Evolutionary conservation across 1,140 invertebrate genomes (phyloP).

Genomic region (Drosophila setifemur): DNA sequence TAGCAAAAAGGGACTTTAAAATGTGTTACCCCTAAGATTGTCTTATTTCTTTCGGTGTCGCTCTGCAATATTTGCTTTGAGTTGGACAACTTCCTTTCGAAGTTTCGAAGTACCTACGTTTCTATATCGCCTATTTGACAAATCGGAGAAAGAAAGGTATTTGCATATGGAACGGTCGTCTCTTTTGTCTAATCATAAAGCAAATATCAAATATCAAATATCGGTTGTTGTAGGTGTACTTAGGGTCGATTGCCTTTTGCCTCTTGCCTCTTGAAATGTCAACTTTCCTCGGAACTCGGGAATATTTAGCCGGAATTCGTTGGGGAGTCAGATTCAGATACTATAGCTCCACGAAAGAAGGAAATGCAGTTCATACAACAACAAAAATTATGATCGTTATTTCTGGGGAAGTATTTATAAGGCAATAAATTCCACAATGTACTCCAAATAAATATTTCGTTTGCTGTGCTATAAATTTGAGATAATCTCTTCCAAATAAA

Average conservation of each 20-base stretch:
- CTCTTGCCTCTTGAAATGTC: slow-evolving; percentile 13
- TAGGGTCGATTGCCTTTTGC: slow-evolving; percentile 5
- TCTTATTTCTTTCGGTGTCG: neutral
- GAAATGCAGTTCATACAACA: neutral
- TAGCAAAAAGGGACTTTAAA: too few species aligned
- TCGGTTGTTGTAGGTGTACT: slow-evolving; percentile 53
- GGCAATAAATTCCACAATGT: neutral
- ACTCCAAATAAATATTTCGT: too few species aligned
- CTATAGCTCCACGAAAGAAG: neutral
- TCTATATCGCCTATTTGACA: slow-evolving; percentile 27
- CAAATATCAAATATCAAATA: too few species aligned
- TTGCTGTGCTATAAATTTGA: too few species aligned
- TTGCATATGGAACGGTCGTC: slow-evolving; percentile 60
- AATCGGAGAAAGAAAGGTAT: slow-evolving; percentile 36
- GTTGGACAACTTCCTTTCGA: slow-evolving; percentile 22
- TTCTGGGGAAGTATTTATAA: neutral
- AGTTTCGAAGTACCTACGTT: neutral
- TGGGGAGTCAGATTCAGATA: too few species aligned
- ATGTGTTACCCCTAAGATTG: neutral
- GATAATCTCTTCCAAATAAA: too few species aligned
- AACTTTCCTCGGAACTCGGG: slow-evolving; percentile 22
- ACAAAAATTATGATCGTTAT: too few species aligned
- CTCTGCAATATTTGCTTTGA: slow-evolving; percentile 5
- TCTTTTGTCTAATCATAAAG: slow-evolving; percentile 69
- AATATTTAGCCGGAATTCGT: slow-evolving; percentile 17